These are phyloP conservation scores for Gnathonemus longibarbis DNA, from an alignment of 2,113 vertebrate genomes.

Conservation along the genomic window DNA sequence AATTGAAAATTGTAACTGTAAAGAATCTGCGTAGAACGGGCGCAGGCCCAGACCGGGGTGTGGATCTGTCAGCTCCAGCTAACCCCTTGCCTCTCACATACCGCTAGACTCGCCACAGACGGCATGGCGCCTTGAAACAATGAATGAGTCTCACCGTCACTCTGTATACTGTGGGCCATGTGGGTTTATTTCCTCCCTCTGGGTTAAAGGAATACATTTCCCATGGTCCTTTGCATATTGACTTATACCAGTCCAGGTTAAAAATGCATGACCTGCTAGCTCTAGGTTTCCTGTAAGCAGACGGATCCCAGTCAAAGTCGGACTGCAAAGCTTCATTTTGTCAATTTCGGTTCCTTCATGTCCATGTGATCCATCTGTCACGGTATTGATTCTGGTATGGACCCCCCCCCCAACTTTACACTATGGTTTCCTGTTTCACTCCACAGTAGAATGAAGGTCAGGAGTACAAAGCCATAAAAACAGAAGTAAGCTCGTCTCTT, in stretches of 20 bases:
- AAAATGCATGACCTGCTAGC: not conserved
- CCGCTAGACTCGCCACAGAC: not conserved
- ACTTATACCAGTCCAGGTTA: not conserved
- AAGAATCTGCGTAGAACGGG: not conserved
- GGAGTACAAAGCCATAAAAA: not conserved
- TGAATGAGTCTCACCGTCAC: not conserved
- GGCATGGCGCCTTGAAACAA: not conserved
- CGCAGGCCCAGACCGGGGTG: not conserved
- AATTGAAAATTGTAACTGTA: not conserved
- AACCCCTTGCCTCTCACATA: not conserved
- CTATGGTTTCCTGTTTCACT: not conserved
- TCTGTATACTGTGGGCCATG: not conserved
- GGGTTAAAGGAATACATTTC: not conserved
- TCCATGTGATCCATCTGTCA: not conserved
- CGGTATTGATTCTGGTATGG: not conserved
- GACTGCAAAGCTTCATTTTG: not conserved
- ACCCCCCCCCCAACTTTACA: not conserved
- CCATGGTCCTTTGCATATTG: not conserved
- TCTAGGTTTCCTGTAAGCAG: not conserved
- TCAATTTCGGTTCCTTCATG: not conserved
- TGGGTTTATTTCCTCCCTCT: not conserved
- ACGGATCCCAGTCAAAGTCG: not conserved
- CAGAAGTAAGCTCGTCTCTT: not conserved
- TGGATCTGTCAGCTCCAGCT: not conserved
- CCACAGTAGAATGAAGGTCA: not conserved